Conservation (phyloP, 2,113 vertebrate genomes). For the Petromus typicus region DNA sequence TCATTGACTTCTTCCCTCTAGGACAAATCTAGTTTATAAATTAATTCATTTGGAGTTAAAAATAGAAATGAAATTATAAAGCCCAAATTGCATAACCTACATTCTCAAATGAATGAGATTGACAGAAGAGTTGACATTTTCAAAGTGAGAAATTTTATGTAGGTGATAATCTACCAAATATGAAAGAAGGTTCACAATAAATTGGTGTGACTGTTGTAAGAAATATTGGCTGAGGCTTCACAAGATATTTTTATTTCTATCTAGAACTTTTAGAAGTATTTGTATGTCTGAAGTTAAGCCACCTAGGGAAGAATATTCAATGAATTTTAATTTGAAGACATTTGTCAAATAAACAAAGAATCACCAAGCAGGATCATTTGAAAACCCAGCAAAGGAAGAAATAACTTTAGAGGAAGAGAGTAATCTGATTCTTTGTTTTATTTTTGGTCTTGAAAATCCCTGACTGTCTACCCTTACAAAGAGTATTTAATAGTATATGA, state of each 20-base stretch:
- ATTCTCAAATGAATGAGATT: slow-evolving; percentile 43
- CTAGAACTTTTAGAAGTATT: slow-evolving; percentile 60
- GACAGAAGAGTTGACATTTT: slow-evolving; percentile 29
- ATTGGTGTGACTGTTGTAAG: not conserved
- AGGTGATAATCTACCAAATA: slow-evolving; percentile 27
- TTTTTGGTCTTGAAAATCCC: slow-evolving; percentile 63
- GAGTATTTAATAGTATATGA: slow-evolving; percentile 7
- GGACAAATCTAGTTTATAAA: slow-evolving; percentile 56
- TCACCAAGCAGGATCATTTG: slow-evolving; percentile 40
- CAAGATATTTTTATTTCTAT: slow-evolving; percentile 53
- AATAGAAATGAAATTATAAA: slow-evolving; percentile 45
- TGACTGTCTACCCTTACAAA: slow-evolving; percentile 42
- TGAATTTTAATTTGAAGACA: slow-evolving; percentile 68
- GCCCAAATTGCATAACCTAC: slow-evolving; percentile 13
- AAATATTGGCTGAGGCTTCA: slow-evolving; percentile 36
- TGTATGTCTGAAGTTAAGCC: slow-evolving; percentile 28
- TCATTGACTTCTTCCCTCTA: not conserved
- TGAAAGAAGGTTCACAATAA: slow-evolving; percentile 40
- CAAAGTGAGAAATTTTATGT: slow-evolving; percentile 47
- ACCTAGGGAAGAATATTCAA: not conserved
- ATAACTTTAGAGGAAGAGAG: slow-evolving; percentile 59
- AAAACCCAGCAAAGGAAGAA: slow-evolving; percentile 62
- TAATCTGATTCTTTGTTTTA: slow-evolving; percentile 73
- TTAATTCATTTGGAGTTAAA: slow-evolving; percentile 34
- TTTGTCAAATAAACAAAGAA: slow-evolving; percentile 64